Base-by-base conservation (phyloP, 2,797 vertebrate species). In the Poliocrania exsul region DNA sequence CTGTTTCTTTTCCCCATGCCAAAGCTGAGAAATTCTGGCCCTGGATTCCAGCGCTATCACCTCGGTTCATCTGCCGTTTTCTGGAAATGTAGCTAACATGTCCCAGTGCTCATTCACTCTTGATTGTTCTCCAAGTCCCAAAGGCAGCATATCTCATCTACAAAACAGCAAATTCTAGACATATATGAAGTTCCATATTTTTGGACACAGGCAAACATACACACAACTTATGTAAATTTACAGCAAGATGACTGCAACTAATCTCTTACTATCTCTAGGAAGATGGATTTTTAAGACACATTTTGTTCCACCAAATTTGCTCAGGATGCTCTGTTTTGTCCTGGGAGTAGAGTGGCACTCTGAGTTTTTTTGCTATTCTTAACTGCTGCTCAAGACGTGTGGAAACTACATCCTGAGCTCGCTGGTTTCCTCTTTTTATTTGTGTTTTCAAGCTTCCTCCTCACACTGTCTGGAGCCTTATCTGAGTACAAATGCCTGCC, bases 401-500 rank as follows among this genome's bases (percentile, higher is more conserved):
- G 47, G 85, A 96, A 91, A 92, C 62, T 83, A 90, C 90, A 95
- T 95, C 86, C 90, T 95, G 96, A 96, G 56, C 44, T 75, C 65
- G 86, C 44, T 54, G 13, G 82, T 93, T 96, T 95, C 96, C 94
- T 92, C 94, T 94, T 95, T 92, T 86, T 84, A 87, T 91, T 87
- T 95, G 80, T 89, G 70, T 65, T 86, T 90, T 92, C 80, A 84
- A 75, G 82, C 90, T 96, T 96, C 95, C 91, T 94, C 62, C 82
- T 95, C 47, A 49, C 26, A 31, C 66, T 90, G 90, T 81, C 90
- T 94, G 80, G 80, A 88, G 33, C 40, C 90, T 92, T 95, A 91
- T 93, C 88, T 66, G 37, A 88, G 66, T 21, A 86, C 62, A 88
- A 96, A 86, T 61, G 80, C 58, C 9, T 37, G 77, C 42, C 73